A percentile compares a stretch with the other conserved stretches of the same genome.
Conservation (phyloP, 2,888 invertebrate species). For the Chromoteleia sp. region DNA sequence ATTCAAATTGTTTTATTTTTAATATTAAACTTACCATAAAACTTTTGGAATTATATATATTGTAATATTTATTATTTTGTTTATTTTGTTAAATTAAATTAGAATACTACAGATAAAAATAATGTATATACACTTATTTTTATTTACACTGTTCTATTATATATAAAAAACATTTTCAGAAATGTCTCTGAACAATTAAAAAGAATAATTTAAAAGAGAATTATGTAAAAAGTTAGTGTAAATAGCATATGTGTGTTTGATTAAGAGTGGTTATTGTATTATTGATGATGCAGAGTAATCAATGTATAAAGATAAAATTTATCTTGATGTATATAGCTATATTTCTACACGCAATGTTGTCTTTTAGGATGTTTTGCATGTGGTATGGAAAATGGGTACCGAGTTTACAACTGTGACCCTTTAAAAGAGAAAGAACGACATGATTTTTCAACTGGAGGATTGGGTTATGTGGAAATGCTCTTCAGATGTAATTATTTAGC, state of each 20-base stretch:
- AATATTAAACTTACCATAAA: too few species aligned
- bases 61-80: too few species aligned
- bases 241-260: background rate
- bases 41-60: too few species aligned
- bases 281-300: slow-evolving; percentile 11
- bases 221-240: background rate
- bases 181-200: too few species aligned
- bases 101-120: too few species aligned
- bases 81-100: too few species aligned
- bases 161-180: too few species aligned
- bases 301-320: slow-evolving; percentile 2
- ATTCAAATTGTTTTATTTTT: too few species aligned
- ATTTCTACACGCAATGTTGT: slow-evolving; percentile 9
- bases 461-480: slow-evolving; percentile 98
- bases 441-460: slow-evolving; percentile 96
- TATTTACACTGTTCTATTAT: too few species aligned
- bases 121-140: too few species aligned
- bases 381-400: slow-evolving; percentile 98
- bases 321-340: slow-evolving; percentile 15
- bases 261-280: slow-evolving; percentile 17
- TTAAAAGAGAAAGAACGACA: slow-evolving; percentile 98
- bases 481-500: slow-evolving; percentile 99
- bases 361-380: slow-evolving; percentile 97
- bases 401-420: slow-evolving; percentile 98
- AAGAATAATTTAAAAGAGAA: too few species aligned